Evolutionary conservation across 2,113 vertebrate species (phyloP), one percentile per base, ranked within the genome.

Genomic region (Pyxicephalus adspersus): DNA sequence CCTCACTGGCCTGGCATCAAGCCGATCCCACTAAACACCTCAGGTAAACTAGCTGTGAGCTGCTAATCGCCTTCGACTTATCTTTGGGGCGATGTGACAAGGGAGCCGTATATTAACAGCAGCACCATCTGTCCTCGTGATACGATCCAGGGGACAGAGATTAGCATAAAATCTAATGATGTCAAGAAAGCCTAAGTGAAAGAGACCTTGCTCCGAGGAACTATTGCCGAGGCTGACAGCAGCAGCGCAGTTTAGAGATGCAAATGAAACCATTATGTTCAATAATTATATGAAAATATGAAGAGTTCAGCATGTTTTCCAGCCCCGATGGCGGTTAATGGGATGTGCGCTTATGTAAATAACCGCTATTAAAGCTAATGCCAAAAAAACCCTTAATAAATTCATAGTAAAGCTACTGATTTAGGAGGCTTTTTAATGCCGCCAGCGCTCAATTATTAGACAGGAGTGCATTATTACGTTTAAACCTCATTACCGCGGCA

Each of bases 201-300:
- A 94, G 92, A 94, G 91, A 90, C 91, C 93, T 91, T 94, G 90
- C 87, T 85, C 90, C 89, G 91, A 92, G 90, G 91, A 91, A 91
- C 91, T 92, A 93, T 92, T 92, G 93, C 92, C 91, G 91, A 92
- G 91, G 88, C 91, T 93, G 91, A 94, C 92, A 92, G 91, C 92
- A 91, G 92, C 93, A 90, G 92, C 90, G 91, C 91, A 90, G 92
- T 93, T 94, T 93, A 92, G 93, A 94, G 94, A 94, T 94, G 93
- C 93, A 94, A 94, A 94, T 94, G 91, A 93, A 93, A 92, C 92
- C 92, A 94, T 94, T 94, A 94, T 94, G 93, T 94, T 94, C 92
- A 94, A 93, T 94, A 94, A 94, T 94, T 94, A 94, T 94, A 93
- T 93, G 92, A 94, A 94, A 94, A 94, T 94, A 94, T 94, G 93